A percentile compares a stretch with the other conserved stretches of the same genome.
phyloP scores from a whole-genome alignment of 2,888 invertebrate genomes.

The Marronus borbonicus region DNA sequence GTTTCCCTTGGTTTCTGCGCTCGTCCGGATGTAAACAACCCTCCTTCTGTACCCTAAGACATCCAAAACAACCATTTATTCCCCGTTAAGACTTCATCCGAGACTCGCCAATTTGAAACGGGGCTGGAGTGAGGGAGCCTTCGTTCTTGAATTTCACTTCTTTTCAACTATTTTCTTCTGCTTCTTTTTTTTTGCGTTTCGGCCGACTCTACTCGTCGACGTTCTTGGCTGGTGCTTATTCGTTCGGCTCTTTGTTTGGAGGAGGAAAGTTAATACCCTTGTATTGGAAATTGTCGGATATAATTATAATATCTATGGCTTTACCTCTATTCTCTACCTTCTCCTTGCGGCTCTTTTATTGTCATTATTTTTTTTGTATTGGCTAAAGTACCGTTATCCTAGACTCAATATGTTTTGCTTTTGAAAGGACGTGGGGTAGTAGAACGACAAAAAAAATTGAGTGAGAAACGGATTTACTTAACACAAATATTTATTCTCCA shows the following conservation, averaged over 20 bases:
- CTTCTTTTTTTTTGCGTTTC: slow-evolving; percentile 1
- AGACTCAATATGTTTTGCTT: background rate
- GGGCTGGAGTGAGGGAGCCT: slow-evolving; percentile 39
- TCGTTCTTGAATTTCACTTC: slow-evolving; percentile 50
- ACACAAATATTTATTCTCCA: too few species aligned
- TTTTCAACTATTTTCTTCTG: slow-evolving; percentile 55
- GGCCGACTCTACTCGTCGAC: background rate
- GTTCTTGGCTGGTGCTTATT: slow-evolving; percentile 17
- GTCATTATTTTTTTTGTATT: slow-evolving; percentile 4
- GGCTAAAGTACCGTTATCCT: slow-evolving; percentile 20
- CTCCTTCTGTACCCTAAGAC: slow-evolving; percentile 60
- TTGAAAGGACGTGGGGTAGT: background rate
- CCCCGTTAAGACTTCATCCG: slow-evolving; percentile 67
- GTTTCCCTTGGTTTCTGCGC: slow-evolving; percentile 57
- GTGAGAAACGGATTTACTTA: too few species aligned
- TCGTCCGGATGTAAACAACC: slow-evolving; percentile 62
- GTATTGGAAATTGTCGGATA: slow-evolving; percentile 47
- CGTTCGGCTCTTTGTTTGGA: slow-evolving; percentile 52
- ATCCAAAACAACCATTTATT: slow-evolving; percentile 67
- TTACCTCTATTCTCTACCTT: slow-evolving; percentile 2
- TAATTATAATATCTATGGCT: slow-evolving; percentile 45
- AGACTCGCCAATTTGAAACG: slow-evolving; percentile 56
- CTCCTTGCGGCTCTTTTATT: slow-evolving; percentile 8
- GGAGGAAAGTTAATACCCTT: slow-evolving; percentile 53
- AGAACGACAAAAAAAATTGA: too few species aligned